Evolutionary conservation across 2,888 invertebrate species (phyloP).

Genomic region (Camponotus fellah): DNA sequence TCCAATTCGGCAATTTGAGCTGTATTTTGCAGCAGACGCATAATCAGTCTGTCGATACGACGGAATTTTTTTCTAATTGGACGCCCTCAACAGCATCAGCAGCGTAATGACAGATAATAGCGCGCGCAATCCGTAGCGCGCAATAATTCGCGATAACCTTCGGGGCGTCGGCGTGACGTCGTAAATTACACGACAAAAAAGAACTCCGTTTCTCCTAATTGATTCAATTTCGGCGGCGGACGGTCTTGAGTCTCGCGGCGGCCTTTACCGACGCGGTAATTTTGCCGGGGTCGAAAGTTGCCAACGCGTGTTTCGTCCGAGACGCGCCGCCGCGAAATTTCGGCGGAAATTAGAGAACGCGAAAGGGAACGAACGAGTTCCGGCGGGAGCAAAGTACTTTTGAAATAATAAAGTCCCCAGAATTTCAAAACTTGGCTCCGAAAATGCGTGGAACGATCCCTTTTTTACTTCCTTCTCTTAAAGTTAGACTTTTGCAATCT

Average conservation of each 20-base stretch:
- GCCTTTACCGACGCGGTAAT: constrained; percentile 69
- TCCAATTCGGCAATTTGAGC: not conserved
- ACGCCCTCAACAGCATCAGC: not conserved
- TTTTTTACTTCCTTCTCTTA: not conserved
- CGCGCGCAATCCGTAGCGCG: constrained; percentile 43
- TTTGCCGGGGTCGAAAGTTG: constrained; percentile 74
- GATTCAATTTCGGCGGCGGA: constrained; percentile 71
- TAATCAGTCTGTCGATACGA: constrained; percentile 30
- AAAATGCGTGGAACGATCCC: not conserved
- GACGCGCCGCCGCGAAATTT: constrained; percentile 13
- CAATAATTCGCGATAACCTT: constrained; percentile 61
- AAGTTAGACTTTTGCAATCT: not conserved
- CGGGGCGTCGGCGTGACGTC: constrained; percentile 28
- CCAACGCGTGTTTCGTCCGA: constrained; percentile 19
- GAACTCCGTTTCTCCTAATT: constrained; percentile 66
- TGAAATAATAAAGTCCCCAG: not conserved
- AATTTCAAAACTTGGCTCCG: not conserved
- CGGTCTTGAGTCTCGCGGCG: constrained; percentile 24
- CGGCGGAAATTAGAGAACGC: constrained; percentile 32
- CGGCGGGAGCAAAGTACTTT: not conserved
- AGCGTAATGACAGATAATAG: constrained; percentile 36
- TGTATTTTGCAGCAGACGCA: not conserved
- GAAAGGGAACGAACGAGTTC: not conserved
- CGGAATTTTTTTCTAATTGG: constrained; percentile 43
- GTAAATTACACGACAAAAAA: constrained; percentile 65